Evolutionary conservation across 2,113 vertebrate species (phyloP).

Genomic region (Otolemur garnettii): DNA sequence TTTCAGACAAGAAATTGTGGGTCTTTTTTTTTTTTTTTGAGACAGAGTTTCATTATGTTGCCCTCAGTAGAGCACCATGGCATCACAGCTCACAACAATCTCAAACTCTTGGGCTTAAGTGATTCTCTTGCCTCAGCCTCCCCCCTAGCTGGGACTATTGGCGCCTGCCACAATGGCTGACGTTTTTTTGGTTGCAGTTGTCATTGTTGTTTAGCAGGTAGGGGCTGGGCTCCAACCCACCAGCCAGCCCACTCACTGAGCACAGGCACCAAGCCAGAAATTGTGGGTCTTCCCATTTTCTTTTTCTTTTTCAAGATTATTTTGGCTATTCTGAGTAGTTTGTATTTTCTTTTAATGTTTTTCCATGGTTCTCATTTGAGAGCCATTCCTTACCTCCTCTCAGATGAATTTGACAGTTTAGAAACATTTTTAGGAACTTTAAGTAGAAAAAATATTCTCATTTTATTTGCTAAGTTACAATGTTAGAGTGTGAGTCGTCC

Average conservation of each 20-base stretch:
- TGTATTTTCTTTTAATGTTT: background rate
- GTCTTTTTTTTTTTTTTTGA: background rate
- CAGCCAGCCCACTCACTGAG: no score
- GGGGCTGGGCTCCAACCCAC: no score
- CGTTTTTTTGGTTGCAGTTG: no score
- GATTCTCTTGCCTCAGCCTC: no score
- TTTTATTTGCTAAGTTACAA: background rate
- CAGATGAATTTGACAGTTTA: background rate
- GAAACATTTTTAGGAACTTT: background rate
- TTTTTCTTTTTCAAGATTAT: background rate
- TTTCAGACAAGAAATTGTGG: background rate
- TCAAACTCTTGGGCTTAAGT: no score
- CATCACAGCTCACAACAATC: no score
- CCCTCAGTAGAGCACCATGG: no score
- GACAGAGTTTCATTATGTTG: no score
- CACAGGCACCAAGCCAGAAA: background rate
- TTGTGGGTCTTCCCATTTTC: background rate
- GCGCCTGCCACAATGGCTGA: no score
- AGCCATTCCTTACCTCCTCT: background rate
- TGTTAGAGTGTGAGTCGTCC: no score
- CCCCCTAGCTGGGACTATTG: no score
- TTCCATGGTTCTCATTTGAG: background rate
- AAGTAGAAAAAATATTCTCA: background rate
- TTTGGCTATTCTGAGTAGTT: background rate
- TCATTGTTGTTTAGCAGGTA: no score